phyloP scores from a whole-genome alignment of 2,888 invertebrate species.

The Ceraclea dissimilis region DNA sequence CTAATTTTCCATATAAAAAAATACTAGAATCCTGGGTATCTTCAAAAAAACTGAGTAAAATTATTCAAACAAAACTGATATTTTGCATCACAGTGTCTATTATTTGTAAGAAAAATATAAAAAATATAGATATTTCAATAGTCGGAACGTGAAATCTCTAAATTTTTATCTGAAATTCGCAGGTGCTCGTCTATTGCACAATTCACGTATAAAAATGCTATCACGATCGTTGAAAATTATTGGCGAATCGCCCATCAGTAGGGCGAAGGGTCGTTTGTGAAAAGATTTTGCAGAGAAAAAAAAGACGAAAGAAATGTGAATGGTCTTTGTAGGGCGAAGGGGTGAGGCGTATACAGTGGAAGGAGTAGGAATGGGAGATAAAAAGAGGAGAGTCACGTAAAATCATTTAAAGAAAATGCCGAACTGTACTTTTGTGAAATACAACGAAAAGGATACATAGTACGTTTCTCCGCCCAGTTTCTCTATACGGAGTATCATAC shows the following conservation, averaged over 20 bases:
- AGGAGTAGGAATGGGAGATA: slow-evolving; percentile 5
- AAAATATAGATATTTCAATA: no score
- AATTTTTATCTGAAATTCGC: neutral
- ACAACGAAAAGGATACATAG: slow-evolving; percentile 10
- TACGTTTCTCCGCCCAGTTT: no score
- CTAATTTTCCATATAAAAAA: no score
- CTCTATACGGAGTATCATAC: no score
- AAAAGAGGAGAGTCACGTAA: slow-evolving; percentile 21
- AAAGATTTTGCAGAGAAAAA: neutral
- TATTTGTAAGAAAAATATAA: no score
- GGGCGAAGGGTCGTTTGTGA: neutral
- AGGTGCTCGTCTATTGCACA: neutral
- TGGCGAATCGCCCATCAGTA: neutral
- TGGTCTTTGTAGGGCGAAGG: neutral
- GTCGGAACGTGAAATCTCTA: no score
- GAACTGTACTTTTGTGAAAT: slow-evolving; percentile 17
- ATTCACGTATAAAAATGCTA: neutral
- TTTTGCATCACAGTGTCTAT: no score
- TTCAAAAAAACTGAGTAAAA: no score
- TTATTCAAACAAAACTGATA: no score
- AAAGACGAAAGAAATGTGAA: neutral
- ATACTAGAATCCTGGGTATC: no score
- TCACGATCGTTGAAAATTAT: neutral
- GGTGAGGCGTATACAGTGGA: neutral
- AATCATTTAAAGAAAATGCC: slow-evolving; percentile 24